Evolutionary conservation across 2,113 vertebrate species (phyloP), one percentile per base, ranked within the genome.

Genomic region (Pteropus alecto): DNA sequence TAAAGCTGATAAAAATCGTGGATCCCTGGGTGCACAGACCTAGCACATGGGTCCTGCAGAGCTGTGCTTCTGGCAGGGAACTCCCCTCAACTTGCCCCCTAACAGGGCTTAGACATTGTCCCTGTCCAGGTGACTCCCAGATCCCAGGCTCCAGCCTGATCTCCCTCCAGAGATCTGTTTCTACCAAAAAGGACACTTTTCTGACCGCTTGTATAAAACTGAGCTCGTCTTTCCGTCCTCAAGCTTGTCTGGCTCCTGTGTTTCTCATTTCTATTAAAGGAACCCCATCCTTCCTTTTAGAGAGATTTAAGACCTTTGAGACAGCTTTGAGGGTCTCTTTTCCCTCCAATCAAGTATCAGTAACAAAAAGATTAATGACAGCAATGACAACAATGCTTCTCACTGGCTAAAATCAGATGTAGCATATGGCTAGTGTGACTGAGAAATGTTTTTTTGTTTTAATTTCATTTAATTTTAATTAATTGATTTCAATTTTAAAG

Each of bases 71-170:
- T 26, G 14, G 15, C 8, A 21, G 26, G 3, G 14, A 38, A 14
- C 10, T 14, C 15, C 71, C 24, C 46, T 26, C 56, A 14, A 11
- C 21, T 5, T 43, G 67, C 56, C 43, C 77, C 38, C 54, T 21
- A 26, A 33, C 2, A 21, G 46, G 7, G 33, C 18, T 41, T 68
- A 67, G 61, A 58, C 16, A 16, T 33, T 26, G 68, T 4, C 28
- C 51, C 46, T 56, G 46, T 24, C 12, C 1, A 67, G 38, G 63
- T 35, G 13, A 21, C 18, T 76, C n/a, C 22, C 48, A 56, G 30
- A 28, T 4, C 11, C 14, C 5, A 6, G 14, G 24, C 2, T 22
- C 19, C 35, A 33, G 54, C 28, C 33, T 16, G 24, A 0, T 18
- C 68, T 78, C 18, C 41, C 60, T 18, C 54, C 38, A 22, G 51